Conservation (phyloP, 53 echinoderm and acorn worm species). For the Actinopyga echinites region DNA sequence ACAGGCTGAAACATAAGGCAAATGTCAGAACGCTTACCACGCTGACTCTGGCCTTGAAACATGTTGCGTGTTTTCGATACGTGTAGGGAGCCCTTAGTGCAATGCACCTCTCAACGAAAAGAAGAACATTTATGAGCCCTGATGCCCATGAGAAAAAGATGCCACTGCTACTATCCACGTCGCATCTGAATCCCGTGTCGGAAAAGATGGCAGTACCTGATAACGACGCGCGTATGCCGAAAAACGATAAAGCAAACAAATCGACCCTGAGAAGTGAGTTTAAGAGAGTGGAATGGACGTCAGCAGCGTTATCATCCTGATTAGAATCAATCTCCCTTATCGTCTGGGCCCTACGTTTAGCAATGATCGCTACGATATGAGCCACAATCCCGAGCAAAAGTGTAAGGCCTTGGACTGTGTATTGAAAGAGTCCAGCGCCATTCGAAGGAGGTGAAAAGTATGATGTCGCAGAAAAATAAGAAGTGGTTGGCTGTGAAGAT, state of each 20-base stretch:
- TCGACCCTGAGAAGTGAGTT: constrained; percentile 54
- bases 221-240: constrained; percentile 38
- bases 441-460: neutral
- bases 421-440: neutral
- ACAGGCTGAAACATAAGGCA: constrained; percentile 1
- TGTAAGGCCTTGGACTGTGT: neutral
- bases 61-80: constrained; percentile 61
- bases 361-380: constrained; percentile 57
- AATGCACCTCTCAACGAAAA: constrained; percentile 60
- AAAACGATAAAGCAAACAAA: constrained; percentile 46
- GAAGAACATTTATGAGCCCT: constrained; percentile 61
- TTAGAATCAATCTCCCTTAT: constrained; percentile 29
- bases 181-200: constrained; percentile 36
- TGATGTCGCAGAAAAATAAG: too few relatives aligned
- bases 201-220: neutral
- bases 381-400: constrained; percentile 57
- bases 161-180: constrained; percentile 53
- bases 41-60: constrained; percentile 47
- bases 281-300: constrained; percentile 27
- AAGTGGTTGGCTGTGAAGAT: too few relatives aligned
- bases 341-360: constrained; percentile 31
- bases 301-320: neutral
- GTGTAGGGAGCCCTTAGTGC: constrained; percentile 61
- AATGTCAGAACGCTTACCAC: constrained; percentile 33
- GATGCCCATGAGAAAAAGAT: constrained; percentile 67